Conservation (phyloP, 1,140 invertebrate species). For the Calephelis nemesis region DNA sequence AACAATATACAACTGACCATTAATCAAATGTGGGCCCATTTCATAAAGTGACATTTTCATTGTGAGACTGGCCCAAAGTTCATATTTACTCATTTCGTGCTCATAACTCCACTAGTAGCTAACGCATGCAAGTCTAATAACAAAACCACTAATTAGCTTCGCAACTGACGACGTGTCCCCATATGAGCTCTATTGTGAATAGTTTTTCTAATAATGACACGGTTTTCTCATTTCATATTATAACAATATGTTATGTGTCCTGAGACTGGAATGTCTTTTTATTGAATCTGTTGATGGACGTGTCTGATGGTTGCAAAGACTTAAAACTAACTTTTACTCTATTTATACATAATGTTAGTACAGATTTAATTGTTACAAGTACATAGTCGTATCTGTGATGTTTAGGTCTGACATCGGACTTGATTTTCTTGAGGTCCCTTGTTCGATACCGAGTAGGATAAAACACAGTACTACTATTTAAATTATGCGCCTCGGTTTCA, state of each 20-base stretch:
- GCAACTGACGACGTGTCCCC: conserved; percentile 33
- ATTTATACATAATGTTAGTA: too few relatives aligned
- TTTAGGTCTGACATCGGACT: too few relatives aligned
- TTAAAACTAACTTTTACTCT: too few relatives aligned
- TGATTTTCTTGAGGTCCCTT: too few relatives aligned
- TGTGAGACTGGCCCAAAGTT: conserved; percentile 62
- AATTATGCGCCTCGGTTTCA: too few relatives aligned
- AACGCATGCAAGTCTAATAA: conserved; percentile 47
- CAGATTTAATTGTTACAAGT: too few relatives aligned
- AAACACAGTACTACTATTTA: too few relatives aligned
- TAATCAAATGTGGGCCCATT: conserved; percentile 65
- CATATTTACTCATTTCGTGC: conserved; percentile 63
- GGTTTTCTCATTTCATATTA: conserved; percentile 25
- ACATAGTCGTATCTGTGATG: too few relatives aligned
- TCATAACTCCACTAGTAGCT: conserved; percentile 47
- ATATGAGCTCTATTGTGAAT: conserved; percentile 37
- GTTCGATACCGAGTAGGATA: too few relatives aligned
- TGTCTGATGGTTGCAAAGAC: too few relatives aligned
- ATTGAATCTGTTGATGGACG: not conserved
- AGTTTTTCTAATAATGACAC: conserved; percentile 35
- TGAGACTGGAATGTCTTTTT: conserved; percentile 17
- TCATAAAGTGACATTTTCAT: conserved; percentile 75
- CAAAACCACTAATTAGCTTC: conserved; percentile 49
- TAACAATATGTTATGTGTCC: conserved; percentile 17
- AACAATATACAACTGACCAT: conserved; percentile 56